Evolutionary conservation across 2,888 invertebrate genomes (phyloP).

Genomic region (Chouioia cunea): DNA sequence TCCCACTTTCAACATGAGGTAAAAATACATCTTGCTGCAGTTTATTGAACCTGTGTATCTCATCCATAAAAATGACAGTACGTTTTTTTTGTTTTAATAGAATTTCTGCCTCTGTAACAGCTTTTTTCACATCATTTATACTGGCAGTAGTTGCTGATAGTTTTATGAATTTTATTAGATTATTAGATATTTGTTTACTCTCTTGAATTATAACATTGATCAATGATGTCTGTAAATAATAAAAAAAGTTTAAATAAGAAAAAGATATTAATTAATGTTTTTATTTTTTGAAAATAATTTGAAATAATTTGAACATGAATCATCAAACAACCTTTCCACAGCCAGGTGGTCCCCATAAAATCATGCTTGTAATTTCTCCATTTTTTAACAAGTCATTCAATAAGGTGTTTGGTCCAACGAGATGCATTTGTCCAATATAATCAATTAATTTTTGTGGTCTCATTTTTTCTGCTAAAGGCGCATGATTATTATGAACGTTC

Average conservation of each 20-base stretch:
- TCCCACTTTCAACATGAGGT: constrained; percentile 84
- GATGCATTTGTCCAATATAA: constrained; percentile 79
- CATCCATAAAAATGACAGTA: constrained; percentile 87
- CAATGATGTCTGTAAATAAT: constrained; percentile 75
- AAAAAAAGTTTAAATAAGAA: constrained; percentile 9
- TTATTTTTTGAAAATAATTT: too few species aligned
- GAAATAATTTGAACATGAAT: not conserved
- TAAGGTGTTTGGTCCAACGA: constrained; percentile 77
- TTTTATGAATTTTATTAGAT: constrained; percentile 76
- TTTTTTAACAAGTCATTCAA: constrained; percentile 76
- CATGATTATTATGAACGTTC: constrained; percentile 20
- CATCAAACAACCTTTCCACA: constrained; percentile 80
- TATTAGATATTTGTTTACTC: constrained; percentile 72
- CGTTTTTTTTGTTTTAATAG: constrained; percentile 77
- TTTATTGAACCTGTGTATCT: constrained; percentile 89
- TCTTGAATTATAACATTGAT: constrained; percentile 81
- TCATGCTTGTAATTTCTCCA: constrained; percentile 82
- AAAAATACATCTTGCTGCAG: constrained; percentile 86
- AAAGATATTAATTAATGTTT: constrained; percentile 13
- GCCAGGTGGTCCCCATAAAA: constrained; percentile 88
- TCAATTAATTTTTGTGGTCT: constrained; percentile 76
- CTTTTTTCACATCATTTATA: constrained; percentile 83
- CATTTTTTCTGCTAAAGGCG: constrained; percentile 75
- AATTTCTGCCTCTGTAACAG: constrained; percentile 79
- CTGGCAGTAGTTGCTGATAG: constrained; percentile 83